Evolutionary conservation across 2,113 vertebrate species (phyloP).

Genomic region (Lichenostomus cassidix): DNA sequence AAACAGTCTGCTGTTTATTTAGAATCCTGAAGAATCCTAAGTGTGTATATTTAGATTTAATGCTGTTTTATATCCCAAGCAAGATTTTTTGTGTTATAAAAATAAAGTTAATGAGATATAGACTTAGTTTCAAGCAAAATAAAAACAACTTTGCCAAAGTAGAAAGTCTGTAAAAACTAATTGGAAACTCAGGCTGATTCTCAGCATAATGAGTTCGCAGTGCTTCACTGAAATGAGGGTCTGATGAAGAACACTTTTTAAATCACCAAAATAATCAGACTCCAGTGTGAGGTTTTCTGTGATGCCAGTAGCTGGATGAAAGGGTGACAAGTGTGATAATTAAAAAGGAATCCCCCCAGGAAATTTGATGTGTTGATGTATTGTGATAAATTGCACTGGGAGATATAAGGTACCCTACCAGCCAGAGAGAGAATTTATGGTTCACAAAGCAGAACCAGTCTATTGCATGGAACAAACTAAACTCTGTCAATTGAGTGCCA

Average conservation of each 20-base stretch:
- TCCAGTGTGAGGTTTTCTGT: neutral
- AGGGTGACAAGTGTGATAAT: constrained; percentile 22
- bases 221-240: neutral
- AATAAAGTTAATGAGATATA: constrained; percentile 25
- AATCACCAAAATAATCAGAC: neutral
- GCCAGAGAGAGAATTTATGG: neutral
- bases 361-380: neutral
- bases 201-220: neutral
- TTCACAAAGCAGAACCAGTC: neutral
- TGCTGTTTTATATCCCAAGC: neutral
- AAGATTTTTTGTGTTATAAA: neutral
- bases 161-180: constrained; percentile 15
- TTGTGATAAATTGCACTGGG: neutral
- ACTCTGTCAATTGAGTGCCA: neutral
- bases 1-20: neutral
- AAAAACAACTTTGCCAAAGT: neutral
- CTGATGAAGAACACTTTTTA: neutral
- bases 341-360: neutral
- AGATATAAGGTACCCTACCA: neutral
- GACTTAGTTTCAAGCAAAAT: constrained; percentile 26
- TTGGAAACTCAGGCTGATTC: neutral
- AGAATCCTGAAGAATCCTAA: neutral
- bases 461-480: neutral
- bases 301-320: neutral
- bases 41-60: neutral